Evolutionary conservation across 2,797 vertebrate genomes (phyloP), one percentile per base, ranked within the genome.

Genomic region (Crypturellus tataupa): DNA sequence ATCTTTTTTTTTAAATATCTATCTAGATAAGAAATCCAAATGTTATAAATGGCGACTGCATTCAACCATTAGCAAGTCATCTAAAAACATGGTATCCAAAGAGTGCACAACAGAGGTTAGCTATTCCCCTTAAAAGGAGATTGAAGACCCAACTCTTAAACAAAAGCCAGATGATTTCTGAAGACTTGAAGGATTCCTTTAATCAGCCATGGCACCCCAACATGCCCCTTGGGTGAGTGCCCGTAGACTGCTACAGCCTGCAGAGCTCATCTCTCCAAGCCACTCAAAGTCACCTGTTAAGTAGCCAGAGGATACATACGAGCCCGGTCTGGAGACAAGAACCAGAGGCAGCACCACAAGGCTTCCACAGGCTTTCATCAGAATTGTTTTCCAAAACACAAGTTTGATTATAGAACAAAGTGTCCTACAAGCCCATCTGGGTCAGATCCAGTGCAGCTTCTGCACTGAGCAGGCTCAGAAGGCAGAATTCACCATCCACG

Each of bases 261-360:
- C 87, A 90, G 59, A 91, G 89, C 87, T 96, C 92, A 96, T 96
- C 94, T 94, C 92, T 73, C 53, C 92, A 79, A 96, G 92, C 92
- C 85, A 83, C 95, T 93, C 82, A 92, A 96, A 97, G 95, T 96
- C 96, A 97, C 96, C 96, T 97, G 96, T 96, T 97, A 97, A 95
- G 94, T 81, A 96, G 92, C 77, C 94, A 94, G 83, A 79, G 89
- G 80, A 94, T 88, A 92, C 71, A 82, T 6, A 53, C 3, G 40
- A 95, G 83, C 87, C 89, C 86, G 86, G 89, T 84, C 58, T 90
- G 89, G 62, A 96, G 85, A 95, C 91, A 84, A 84, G 95, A 94
- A 81, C 77, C 89, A 92, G 80, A 93, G 67, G 85, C 91, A 90
- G 83, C 12, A 86, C 85, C 91, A 80, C 80, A 89, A 80, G 80